A percentile compares a stretch with the other conserved stretches of the same genome.
Conservation (phyloP, 2,888 invertebrate species). For the Lumbricus terrestris region DNA sequence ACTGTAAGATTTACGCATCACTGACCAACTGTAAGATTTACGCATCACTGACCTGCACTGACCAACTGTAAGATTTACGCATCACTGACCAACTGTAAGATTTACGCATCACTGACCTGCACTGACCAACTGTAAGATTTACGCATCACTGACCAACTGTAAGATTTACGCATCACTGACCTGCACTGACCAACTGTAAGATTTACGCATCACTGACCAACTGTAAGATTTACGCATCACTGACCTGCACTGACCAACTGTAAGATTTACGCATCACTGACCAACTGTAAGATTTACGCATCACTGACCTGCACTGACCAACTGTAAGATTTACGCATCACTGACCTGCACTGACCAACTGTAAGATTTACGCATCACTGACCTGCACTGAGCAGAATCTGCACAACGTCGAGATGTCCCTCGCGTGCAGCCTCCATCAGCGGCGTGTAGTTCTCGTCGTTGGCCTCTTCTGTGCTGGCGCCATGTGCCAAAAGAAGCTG, state of each 20-base stretch:
- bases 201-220: no score
- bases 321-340: no score
- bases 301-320: constrained; percentile 84
- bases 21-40: not conserved
- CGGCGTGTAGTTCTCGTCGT: constrained; percentile 98
- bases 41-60: constrained; percentile 76
- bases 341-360: not conserved
- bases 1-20: no score
- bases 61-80: no score
- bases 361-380: constrained; percentile 62
- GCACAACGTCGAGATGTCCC: constrained; percentile 92
- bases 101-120: constrained; percentile 72
- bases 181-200: constrained; percentile 90
- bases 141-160: no score
- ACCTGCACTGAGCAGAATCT: constrained; percentile 89
- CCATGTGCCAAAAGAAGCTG: constrained; percentile 91
- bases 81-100: no score
- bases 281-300: not conserved
- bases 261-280: no score
- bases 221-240: not conserved
- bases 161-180: constrained; percentile 65
- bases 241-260: constrained; percentile 92
- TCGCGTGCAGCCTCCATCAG: constrained; percentile 98
- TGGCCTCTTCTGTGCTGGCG: constrained; percentile 97
- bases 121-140: no score